phyloP scores from a whole-genome alignment of 2,113 vertebrate genomes.

The Oreochromis aureus region DNA sequence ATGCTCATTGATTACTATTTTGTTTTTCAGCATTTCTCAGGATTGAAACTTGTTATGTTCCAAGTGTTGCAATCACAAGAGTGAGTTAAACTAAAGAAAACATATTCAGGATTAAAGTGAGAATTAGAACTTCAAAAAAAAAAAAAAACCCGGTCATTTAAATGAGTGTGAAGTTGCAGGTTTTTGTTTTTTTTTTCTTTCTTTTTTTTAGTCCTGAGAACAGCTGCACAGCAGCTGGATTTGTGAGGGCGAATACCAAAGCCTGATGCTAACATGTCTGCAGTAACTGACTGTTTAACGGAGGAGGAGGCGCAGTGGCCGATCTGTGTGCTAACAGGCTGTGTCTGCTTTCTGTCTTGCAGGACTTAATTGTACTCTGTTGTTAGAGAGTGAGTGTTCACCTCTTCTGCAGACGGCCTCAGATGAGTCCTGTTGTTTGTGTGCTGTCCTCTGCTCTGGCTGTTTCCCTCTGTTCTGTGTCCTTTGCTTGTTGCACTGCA shows the following conservation, averaged over 20 bases:
- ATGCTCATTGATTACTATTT: background rate
- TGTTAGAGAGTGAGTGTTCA: constrained; percentile 88
- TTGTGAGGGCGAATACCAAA: background rate
- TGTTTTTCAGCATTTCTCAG: background rate
- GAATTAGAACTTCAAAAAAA: background rate
- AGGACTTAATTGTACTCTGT: constrained; percentile 89
- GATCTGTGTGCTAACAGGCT: constrained; percentile 64
- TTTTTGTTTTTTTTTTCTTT: background rate
- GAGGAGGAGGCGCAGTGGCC: background rate
- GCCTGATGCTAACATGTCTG: background rate
- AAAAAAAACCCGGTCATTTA: background rate
- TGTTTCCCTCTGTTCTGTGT: background rate
- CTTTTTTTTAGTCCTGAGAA: background rate
- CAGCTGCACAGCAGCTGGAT: background rate
- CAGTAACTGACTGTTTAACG: background rate
- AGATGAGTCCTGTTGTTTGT: constrained; percentile 26
- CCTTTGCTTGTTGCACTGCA: background rate
- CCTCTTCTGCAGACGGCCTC: constrained; percentile 22
- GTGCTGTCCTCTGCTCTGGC: background rate
- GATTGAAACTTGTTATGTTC: background rate
- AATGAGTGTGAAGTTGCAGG: background rate
- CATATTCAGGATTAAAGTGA: background rate
- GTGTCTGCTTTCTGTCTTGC: constrained; percentile 78
- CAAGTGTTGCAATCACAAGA: background rate
- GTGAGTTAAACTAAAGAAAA: background rate